Evolutionary conservation across 53 echinoderm and acorn worm genomes (phyloP).

Genomic region (Echinarachnius parma): DNA sequence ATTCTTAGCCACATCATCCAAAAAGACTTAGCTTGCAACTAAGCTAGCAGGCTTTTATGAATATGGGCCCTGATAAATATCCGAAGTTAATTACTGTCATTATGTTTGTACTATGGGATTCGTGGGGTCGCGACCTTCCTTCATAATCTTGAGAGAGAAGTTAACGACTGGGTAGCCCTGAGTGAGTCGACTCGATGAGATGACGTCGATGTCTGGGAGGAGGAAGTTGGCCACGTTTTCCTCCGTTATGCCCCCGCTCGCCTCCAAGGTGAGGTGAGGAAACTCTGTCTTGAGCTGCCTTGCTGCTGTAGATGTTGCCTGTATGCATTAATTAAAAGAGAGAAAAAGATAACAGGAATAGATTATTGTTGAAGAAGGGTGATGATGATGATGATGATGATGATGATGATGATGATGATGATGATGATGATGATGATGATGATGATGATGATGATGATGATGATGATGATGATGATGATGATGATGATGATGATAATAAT

Average conservation of each 20-base stretch:
- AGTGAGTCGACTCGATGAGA: conserved; percentile 77
- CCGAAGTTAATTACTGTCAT: no score
- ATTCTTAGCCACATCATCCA: no score
- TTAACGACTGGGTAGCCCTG: conserved; percentile 88
- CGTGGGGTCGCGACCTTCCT: conserved; percentile 80
- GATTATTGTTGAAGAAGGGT: not conserved
- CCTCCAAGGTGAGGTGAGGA: conserved; percentile 79
- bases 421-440: not conserved
- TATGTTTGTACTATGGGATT: conserved; percentile 65
- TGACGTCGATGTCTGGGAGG: conserved; percentile 73
- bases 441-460: not conserved
- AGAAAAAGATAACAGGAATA: not conserved
- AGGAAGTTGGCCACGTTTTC: conserved; percentile 56
- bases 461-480: not conserved
- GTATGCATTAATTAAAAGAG: not conserved
- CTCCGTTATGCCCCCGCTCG: conserved; percentile 86
- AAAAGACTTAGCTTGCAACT: no score
- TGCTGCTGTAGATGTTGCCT: conserved; percentile 77
- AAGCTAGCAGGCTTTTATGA: no score
- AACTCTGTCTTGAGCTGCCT: conserved; percentile 70
- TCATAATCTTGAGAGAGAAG: conserved; percentile 90
- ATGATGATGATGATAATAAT: not conserved
- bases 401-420: not conserved
- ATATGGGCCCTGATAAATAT: no score
- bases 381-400: not conserved